These are phyloP conservation scores for Orthosia incerta DNA, from an alignment of 2,888 invertebrate genomes.

Conservation along the genomic window DNA sequence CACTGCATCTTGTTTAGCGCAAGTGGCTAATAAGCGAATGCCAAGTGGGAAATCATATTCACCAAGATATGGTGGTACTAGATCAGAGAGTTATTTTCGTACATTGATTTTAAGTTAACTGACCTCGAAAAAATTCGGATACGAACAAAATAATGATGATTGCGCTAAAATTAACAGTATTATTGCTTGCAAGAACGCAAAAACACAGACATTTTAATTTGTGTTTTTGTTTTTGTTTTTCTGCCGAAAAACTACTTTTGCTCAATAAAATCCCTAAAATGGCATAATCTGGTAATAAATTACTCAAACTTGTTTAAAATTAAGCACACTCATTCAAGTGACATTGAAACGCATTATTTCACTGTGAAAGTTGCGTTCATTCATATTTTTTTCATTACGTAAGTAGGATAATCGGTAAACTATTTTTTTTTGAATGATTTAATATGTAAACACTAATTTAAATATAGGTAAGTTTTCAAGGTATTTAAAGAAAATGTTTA, in stretches of 20 bases:
- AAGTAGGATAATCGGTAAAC: too few relatives aligned
- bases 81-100: neutral
- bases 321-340: neutral
- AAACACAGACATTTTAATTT: too few relatives aligned
- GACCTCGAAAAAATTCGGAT: too few relatives aligned
- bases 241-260: too few relatives aligned
- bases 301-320: constrained; percentile 17
- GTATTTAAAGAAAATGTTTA: neutral
- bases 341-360: constrained; percentile 38
- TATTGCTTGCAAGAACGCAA: too few relatives aligned
- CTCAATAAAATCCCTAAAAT: neutral
- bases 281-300: neutral
- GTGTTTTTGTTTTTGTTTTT: too few relatives aligned
- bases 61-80: constrained; percentile 1
- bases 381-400: neutral
- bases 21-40: constrained; percentile 37
- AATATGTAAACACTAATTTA: too few relatives aligned
- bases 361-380: constrained; percentile 23
- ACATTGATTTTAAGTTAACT: neutral
- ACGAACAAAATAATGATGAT: too few relatives aligned
- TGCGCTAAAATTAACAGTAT: too few relatives aligned
- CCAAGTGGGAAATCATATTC: constrained; percentile 20
- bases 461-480: too few relatives aligned
- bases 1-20: constrained; percentile 33
- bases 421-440: too few relatives aligned